These are phyloP conservation scores for Upupa epops DNA, from an alignment of 2,113 vertebrate species.

Conservation along the genomic window DNA sequence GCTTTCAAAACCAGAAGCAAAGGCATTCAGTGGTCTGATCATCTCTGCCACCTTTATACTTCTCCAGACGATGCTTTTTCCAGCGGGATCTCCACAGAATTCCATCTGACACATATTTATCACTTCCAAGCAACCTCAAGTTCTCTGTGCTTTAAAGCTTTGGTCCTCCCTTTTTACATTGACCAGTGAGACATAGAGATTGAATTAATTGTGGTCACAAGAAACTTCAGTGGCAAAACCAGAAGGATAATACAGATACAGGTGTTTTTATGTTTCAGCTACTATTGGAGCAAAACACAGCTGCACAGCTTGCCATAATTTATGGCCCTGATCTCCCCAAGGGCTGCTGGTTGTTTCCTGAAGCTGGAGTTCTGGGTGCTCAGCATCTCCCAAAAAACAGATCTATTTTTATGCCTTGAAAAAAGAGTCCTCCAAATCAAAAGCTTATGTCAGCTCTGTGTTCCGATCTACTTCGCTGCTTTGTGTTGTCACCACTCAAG, in stretches of 20 bases:
- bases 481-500: background rate
- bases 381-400: background rate
- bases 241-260: background rate
- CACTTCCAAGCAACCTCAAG: background rate
- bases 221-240: background rate
- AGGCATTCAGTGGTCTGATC: background rate
- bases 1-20: background rate
- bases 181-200: background rate
- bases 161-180: background rate
- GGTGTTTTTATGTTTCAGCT: background rate
- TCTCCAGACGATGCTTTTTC: background rate
- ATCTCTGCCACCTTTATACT: background rate
- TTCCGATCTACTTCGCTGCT: background rate
- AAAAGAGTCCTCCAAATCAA: background rate
- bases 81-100: background rate
- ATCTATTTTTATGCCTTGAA: background rate
- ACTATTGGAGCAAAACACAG: background rate
- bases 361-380: background rate
- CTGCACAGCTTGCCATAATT: background rate
- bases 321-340: background rate
- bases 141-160: background rate
- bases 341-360: background rate
- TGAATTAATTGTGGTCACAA: background rate
- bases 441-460: background rate
- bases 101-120: background rate